These are phyloP conservation scores for Metaphire vulgaris DNA, from an alignment of 1,140 invertebrate genomes.

Conservation along the genomic window DNA sequence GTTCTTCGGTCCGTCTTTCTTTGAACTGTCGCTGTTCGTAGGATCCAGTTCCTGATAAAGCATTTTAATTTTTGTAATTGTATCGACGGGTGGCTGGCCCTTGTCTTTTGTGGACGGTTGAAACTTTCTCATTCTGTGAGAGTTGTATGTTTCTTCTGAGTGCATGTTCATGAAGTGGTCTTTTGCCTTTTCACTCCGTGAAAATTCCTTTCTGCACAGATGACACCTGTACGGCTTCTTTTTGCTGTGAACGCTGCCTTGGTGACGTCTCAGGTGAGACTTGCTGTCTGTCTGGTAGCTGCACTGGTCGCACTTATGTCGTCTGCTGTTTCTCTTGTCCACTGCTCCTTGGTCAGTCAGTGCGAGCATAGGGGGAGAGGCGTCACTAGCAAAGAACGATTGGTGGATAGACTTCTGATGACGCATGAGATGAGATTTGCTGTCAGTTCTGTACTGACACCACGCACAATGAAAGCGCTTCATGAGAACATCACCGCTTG, in stretches of 20 bases:
- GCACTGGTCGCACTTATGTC: slow-evolving; percentile 23
- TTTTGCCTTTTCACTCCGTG: slow-evolving; percentile 22
- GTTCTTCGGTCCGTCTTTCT: no score
- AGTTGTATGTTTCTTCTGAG: slow-evolving; percentile 12
- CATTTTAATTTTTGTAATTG: slow-evolving; percentile 12
- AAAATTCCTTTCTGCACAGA: slow-evolving; percentile 27
- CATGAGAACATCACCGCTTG: not conserved
- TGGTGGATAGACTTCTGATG: slow-evolving; percentile 22
- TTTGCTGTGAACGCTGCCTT: slow-evolving; percentile 21
- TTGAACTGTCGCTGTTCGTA: not conserved
- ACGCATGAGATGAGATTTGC: slow-evolving; percentile 22
- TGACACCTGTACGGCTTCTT: slow-evolving; percentile 25
- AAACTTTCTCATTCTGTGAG: slow-evolving; percentile 4
- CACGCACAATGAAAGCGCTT: slow-evolving; percentile 11
- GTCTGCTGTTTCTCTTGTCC: slow-evolving; percentile 2
- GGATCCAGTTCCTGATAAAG: not conserved
- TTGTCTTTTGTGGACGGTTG: not conserved
- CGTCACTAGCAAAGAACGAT: not conserved
- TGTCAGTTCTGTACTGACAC: slow-evolving; percentile 27
- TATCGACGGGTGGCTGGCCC: not conserved
- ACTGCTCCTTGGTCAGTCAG: not conserved
- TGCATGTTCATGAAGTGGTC: slow-evolving; percentile 21
- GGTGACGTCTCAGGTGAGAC: slow-evolving; percentile 26
- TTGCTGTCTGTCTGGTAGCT: slow-evolving; percentile 28
- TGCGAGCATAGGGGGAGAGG: no score